These are phyloP conservation scores for Remorina albescens DNA, from an alignment of 2,797 vertebrate species.

Conservation along the genomic window DNA sequence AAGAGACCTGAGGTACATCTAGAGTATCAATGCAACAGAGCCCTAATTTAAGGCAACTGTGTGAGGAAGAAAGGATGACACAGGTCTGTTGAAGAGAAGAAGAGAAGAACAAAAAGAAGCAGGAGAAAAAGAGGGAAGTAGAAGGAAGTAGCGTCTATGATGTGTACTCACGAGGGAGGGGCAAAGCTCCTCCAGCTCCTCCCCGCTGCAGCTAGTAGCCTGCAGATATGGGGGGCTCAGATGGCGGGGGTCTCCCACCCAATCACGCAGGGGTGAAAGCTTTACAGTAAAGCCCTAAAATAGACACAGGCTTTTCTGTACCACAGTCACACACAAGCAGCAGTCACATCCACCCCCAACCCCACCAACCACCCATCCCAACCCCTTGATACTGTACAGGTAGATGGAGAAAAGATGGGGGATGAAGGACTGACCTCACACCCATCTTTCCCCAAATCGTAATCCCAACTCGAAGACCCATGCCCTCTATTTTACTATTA, in stretches of 20 bases:
- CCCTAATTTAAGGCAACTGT: conserved; percentile 76
- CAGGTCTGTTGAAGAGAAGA: conserved; percentile 76
- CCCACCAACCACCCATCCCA: conserved; percentile 54
- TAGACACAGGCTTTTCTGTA: conserved; percentile 99
- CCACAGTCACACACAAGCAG: conserved; percentile 99
- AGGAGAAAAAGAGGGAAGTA: conserved; percentile 70
- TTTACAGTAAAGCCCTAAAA: conserved; percentile 99
- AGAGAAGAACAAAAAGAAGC: conserved; percentile 58
- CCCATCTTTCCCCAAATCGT: conserved; percentile 56
- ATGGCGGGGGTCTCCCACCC: conserved; percentile 98
- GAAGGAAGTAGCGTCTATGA: conserved; percentile 90
- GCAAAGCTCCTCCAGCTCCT: conserved; percentile 97
- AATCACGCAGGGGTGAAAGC: conserved; percentile 99
- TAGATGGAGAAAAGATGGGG: conserved; percentile 62
- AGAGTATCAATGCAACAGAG: conserved; percentile 71
- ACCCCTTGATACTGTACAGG: conserved; percentile 55
- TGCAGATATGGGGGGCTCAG: conserved; percentile 99
- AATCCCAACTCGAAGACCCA: conserved; percentile 33
- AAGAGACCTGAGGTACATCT: conserved; percentile 53
- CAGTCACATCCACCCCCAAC: conserved; percentile 86
- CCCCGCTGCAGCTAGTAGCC: conserved; percentile 99
- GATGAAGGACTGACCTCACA: conserved; percentile 46
- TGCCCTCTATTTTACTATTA: conserved; percentile 18
- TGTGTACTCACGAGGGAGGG: conserved; percentile 99
- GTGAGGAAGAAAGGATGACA: conserved; percentile 75